Base-by-base conservation (phyloP, 2,888 invertebrate species). In the Heptascelio sp. region DNA sequence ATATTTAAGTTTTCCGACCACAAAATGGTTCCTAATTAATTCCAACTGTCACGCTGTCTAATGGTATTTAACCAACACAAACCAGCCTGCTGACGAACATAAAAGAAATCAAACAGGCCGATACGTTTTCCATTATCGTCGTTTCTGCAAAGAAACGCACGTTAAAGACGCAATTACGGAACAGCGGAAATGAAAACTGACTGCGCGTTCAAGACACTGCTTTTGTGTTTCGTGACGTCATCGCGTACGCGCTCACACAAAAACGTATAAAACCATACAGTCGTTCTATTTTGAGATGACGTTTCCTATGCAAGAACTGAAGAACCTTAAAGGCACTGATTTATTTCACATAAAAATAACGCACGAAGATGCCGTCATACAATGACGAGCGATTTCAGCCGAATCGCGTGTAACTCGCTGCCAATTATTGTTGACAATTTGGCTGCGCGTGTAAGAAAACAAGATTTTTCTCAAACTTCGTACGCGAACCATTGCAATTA, bases 221-320 rank as follows among this genome's bases (percentile, higher is more conserved):
- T 82, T 82, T 82, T 78, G 77, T 82, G 57, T 60, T 70, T 17
- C 53, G 64, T 82, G 77, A 78, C 82, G 73, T 82, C 78, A 82
- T 19, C 64, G 71, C 55, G 60, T 46, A 30, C 57, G 49, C 40
- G 49, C 67, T 30, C 72, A 37, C 59, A 73, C 71, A 68, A 68
- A 72, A 78, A 64, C 76, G 57, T 26, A 40, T 64, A 30, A 53
- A 67, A 75, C 62, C 53, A 68, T 65, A 53, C 57, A 70, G 34
- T n/a, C 55, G 67, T 71, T 83, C 83, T 83, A 83, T 83, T 83
- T 83, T 34, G 72, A 83, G 83, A 80, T 76, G 76, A 83, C 71
- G 76, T 83, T 83, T 83, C 76, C 76, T 68, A 75, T 59, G 78
- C 68, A 62, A 77, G 73, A 68, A 70, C 71, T 46, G 76, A 77